Evolutionary conservation across 2,113 vertebrate species (phyloP), one percentile per base, ranked within the genome.

Genomic region (Hucho hucho): DNA sequence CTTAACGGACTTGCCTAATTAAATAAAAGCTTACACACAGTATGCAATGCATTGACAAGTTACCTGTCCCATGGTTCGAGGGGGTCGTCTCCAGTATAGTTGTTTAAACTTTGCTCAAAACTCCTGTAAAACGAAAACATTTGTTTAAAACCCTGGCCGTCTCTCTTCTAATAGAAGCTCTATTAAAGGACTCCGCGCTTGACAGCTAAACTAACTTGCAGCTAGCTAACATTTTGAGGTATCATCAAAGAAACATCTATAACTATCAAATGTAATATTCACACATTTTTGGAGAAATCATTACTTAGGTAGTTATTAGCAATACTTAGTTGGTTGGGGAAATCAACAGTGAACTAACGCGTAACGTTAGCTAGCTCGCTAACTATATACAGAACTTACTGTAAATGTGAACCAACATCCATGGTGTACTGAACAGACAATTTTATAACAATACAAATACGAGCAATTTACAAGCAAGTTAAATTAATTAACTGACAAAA

Each of bases 21-120:
- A 32, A 32, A 6, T 6, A 32, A 32, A 6, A 5, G 29, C n/a
- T 32, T 32, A 32, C 29, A 32, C 29, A 32, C 5, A 6, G n/a
- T 20, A n/a, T n/a, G 18, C 58, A n/a, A 14, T 6, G 2, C 2
- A 11, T 61, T 1, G 3, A 7, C 58, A 53, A 63, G 90, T 92
- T 56, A 97, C 96, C 92, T 96, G 84, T 94, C 93, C 96, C 97
- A 98, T 0, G 81, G 87, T 14, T 95, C 95, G 70, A 98, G 91
- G 0, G 95, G 96, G 80, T 98, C 97, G 4, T 89, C 84, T 2
- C 96, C 97, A 1, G 70, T 81, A 73, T 96, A 97, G 14, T 63
- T 90, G 71, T 75, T 87, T 69, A 97, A 84, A 9, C 87, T 88
- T 12, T 83, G 81, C 81, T 97, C 95, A 83, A 96, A 97, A 58